Evolutionary conservation across 2,888 invertebrate genomes (phyloP).

Genomic region (Noctua comes): DNA sequence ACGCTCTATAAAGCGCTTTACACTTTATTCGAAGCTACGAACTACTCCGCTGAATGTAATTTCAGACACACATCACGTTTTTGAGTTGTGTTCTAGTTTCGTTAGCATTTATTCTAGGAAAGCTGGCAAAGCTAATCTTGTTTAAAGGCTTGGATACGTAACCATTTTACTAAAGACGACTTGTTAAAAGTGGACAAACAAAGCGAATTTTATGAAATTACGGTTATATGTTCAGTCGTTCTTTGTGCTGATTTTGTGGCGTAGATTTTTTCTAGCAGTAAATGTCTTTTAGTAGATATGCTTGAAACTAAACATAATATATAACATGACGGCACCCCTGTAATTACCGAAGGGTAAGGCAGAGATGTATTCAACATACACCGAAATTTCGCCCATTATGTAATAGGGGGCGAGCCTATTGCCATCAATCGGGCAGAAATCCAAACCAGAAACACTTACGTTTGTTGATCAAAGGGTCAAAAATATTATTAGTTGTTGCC

Average conservation of each 20-base stretch:
- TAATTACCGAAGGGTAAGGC: not conserved
- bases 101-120: constrained; percentile 35
- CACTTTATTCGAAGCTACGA: constrained; percentile 1
- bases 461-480: not conserved
- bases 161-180: constrained; percentile 17
- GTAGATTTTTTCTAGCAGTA: not conserved
- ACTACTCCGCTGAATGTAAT: constrained; percentile 15
- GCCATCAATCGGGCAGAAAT: not conserved
- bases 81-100: constrained; percentile 21
- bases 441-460: too few relatives aligned
- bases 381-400: not conserved
- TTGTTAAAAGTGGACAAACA: constrained; percentile 2
- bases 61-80: constrained; percentile 40
- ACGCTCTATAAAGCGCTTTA: not conserved
- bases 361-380: not conserved
- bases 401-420: not conserved
- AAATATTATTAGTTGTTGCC: not conserved
- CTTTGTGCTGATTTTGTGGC: not conserved
- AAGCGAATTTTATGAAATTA: not conserved
- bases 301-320: too few relatives aligned
- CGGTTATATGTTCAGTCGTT: not conserved
- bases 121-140: constrained; percentile 32
- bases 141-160: constrained; percentile 28
- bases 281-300: not conserved
- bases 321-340: not conserved